Evolutionary conservation across 2,888 invertebrate species (phyloP), one percentile per base, ranked within the genome.

Genomic region (Rhodophaea formosa): DNA sequence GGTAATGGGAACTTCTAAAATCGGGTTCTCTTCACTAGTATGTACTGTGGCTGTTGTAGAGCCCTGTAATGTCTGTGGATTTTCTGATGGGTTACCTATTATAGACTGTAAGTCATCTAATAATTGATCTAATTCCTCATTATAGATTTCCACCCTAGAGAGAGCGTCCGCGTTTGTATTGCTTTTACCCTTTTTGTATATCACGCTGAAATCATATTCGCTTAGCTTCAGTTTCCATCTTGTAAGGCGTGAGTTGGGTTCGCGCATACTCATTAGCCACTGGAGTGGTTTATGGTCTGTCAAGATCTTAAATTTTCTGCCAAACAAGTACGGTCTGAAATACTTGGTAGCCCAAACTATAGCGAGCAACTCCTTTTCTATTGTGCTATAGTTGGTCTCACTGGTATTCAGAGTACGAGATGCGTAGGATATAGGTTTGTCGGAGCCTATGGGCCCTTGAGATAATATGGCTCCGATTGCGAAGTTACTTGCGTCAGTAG

Each of bases 181-280:
- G 8, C 54, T 10, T 60, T 63, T 64, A 0, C 68, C 70, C 49
- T 71, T 73, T 62, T 71, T 71, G 49, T 72, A 65, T 10, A 60
- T 23, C n/a, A 74, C 66, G 0, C 65, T 56, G 39, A 58, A 72
- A 15, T 73, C 64, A 35, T 71, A 74, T 58, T 74, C 69, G 39
- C 62, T 64, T 60, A 74, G 56, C 59, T 68, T 74, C 10, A 82
- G 53, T 15, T 72, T 59, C 82, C 80, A 84, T 3, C 82, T 52
- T 1, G 71, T 72, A 2, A 82, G 61, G 61, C 79, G 69, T 0
- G 76, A 75, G 30, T 75, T 79, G 0, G 80, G 80, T 8, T 83
- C 79, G 65, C 82, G 81, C 0, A 80, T 44, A 0, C 63, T 71
- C 67, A 79, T 73, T 0, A 84, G 54, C 75, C 79, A 84, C 3